Evolutionary conservation across 2,888 invertebrate genomes (phyloP), one percentile per base, ranked within the genome.

Genomic region (Hirtodrosophila confusa): DNA sequence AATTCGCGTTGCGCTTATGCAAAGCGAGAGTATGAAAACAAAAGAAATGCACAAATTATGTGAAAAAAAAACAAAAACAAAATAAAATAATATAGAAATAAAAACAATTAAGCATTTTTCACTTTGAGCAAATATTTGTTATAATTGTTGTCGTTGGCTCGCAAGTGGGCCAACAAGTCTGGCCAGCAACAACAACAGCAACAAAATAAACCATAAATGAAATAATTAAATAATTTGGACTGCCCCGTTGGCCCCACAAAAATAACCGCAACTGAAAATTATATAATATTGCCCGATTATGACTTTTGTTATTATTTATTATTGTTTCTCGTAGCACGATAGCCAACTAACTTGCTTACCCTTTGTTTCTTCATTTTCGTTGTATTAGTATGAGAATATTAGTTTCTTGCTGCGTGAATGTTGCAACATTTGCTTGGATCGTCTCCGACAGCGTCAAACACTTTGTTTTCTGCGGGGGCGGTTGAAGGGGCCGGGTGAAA

Each of bases 41-140:
- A 76, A 76, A 53, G 65, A 58, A 69, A 61, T 70, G 62, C 70
- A 70, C 70, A 69, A 76, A 75, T 76, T 54, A 75, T 75, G 66
- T 69, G 69, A 66, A 47, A 47, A 51, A 41, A 1, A 41, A 66
- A 10, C 45, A 66, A 62, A 41, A 12, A 23, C 4, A 29, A 29
- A 27, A 27, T 2, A 27, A 27, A 27, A 5, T 2, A 27, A 27
- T 5, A 27, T 27, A 27, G 6, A 27, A 27, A 41, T 36, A 23
- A 17, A 58, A 68, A 50, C 72, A 73, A 73, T 73, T 73, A 73
- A 72, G 23, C 53, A 56, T 43, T 43, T 57, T 57, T 48, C 61
- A 51, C 43, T 57, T 43, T 33, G 27, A 24, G 50, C 61, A 72
- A 67, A 67, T 72, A 62, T 62, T 67, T 55, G 50, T 43, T 64